Percentiles rank a stretch among this genome's conserved stretches.
Conservation (phyloP, 2,797 vertebrate species). For the Sebastes vulpes region DNA sequence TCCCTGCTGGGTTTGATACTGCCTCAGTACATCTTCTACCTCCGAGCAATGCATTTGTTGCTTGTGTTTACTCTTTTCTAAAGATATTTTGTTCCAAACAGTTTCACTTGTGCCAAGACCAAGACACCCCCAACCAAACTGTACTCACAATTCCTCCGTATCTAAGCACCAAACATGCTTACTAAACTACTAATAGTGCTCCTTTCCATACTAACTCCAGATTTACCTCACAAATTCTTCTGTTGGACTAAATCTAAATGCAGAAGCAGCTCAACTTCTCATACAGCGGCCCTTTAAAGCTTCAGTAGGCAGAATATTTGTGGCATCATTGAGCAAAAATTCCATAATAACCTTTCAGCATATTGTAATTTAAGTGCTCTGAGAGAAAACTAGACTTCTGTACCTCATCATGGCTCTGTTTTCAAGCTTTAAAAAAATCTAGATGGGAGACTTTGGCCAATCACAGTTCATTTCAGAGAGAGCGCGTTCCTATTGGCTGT, state of each 20-base stretch:
- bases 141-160: neutral
- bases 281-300: too few relatives aligned
- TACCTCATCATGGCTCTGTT: too few relatives aligned
- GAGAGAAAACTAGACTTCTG: too few relatives aligned
- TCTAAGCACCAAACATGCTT: neutral
- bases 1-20: conserved; percentile 36
- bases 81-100: conserved; percentile 36
- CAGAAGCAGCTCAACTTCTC: neutral
- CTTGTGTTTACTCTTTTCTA: conserved; percentile 37
- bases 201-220: neutral
- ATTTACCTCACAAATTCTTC: neutral
- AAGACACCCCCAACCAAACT: neutral
- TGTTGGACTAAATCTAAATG: neutral
- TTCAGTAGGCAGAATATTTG: too few relatives aligned
- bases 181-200: neutral
- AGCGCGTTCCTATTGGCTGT: too few relatives aligned
- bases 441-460: too few relatives aligned
- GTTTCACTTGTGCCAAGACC: conserved; percentile 16
- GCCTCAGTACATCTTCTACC: conserved; percentile 44
- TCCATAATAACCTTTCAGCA: too few relatives aligned
- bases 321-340: too few relatives aligned
- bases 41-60: conserved; percentile 40
- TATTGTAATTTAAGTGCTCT: too few relatives aligned
- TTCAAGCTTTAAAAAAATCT: too few relatives aligned
- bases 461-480: too few relatives aligned